phyloP scores from a whole-genome alignment of 2,113 vertebrate genomes.

The Psammodynastes pulverulentus region DNA sequence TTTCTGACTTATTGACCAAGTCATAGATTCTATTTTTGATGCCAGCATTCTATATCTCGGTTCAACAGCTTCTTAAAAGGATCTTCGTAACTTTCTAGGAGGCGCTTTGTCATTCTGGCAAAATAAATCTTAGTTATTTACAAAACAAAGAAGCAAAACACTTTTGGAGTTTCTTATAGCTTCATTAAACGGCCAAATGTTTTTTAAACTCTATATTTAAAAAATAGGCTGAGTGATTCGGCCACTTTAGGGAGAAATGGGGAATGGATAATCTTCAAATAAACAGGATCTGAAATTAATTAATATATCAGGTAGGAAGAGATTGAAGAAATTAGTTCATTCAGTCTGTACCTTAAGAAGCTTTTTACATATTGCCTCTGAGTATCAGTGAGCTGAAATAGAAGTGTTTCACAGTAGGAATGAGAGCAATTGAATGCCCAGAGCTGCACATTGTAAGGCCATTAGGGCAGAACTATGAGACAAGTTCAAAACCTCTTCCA shows the following conservation, averaged over 20 bases:
- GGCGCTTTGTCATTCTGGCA: not conserved
- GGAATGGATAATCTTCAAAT: not conserved
- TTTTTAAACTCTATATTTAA: not conserved
- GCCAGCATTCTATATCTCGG: not conserved
- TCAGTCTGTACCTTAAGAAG: not conserved
- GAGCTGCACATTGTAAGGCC: not conserved
- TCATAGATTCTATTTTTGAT: not conserved
- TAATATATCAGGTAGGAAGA: not conserved
- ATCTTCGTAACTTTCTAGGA: not conserved
- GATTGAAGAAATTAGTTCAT: not conserved
- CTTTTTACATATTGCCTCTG: not conserved
- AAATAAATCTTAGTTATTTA: not conserved
- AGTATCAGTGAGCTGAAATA: not conserved
- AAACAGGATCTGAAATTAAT: not conserved
- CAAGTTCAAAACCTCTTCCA: not conserved
- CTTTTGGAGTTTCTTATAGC: not conserved
- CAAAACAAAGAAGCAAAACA: not conserved
- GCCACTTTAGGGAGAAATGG: not conserved
- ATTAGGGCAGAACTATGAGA: not conserved
- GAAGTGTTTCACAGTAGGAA: not conserved
- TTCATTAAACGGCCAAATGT: no score
- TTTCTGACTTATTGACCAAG: not conserved
- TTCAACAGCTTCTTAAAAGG: not conserved
- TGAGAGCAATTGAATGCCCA: not conserved
- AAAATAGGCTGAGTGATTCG: not conserved